These are phyloP conservation scores for Spialia ferax DNA, from an alignment of 2,888 invertebrate genomes.

Conservation along the genomic window DNA sequence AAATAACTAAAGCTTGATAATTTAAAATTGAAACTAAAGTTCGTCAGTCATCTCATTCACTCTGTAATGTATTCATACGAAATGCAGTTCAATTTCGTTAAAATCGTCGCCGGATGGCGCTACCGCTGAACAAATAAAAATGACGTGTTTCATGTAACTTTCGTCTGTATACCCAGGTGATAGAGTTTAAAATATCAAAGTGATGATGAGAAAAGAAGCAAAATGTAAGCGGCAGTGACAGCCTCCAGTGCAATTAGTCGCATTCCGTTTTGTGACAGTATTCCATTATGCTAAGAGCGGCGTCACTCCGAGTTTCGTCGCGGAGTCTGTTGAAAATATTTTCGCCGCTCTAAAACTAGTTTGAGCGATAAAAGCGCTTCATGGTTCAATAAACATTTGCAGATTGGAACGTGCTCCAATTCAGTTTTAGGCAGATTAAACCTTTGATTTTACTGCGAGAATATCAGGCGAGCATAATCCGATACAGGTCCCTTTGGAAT, in stretches of 20 bases:
- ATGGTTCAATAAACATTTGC: slow-evolving; percentile 36
- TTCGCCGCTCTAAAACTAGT: slow-evolving; percentile 25
- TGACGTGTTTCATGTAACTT: slow-evolving; percentile 14
- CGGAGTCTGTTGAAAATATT: slow-evolving; percentile 32
- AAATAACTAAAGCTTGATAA: background rate
- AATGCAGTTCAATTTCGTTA: slow-evolving; percentile 35
- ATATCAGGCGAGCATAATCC: background rate
- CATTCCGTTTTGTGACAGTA: slow-evolving; percentile 38
- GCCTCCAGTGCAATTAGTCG: slow-evolving; percentile 40
- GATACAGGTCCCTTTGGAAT: background rate
- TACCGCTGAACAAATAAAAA: slow-evolving; percentile 29
- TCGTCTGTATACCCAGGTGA: slow-evolving; percentile 17
- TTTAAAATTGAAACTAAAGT: background rate
- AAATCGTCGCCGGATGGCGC: slow-evolving; percentile 31
- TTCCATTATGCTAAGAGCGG: slow-evolving; percentile 38
- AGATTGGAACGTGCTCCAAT: slow-evolving; percentile 36
- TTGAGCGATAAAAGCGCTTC: slow-evolving; percentile 27
- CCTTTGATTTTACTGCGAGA: slow-evolving; percentile 20
- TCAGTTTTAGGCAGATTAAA: slow-evolving; percentile 26
- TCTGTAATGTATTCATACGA: slow-evolving; percentile 29
- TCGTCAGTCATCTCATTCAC: slow-evolving; percentile 9
- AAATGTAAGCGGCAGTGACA: slow-evolving; percentile 37
- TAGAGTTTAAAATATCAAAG: slow-evolving; percentile 26
- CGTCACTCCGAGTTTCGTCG: slow-evolving; percentile 19
- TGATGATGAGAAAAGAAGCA: slow-evolving; percentile 28